Evolutionary conservation across 2,888 invertebrate genomes (phyloP).

Genomic region (Coelopa pilipes): DNA sequence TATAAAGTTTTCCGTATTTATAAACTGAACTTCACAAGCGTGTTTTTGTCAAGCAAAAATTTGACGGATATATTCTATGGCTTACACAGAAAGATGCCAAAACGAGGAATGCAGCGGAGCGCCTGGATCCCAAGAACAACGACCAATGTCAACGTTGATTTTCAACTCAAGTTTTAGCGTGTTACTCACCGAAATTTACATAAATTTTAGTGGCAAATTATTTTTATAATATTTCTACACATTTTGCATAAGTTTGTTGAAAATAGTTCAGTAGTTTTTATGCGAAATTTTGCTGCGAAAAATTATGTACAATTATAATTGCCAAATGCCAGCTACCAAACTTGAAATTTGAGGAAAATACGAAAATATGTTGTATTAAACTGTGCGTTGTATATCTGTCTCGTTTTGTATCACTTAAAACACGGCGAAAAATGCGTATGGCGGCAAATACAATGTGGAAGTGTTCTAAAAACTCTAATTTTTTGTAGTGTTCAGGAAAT

Average conservation of each 20-base stretch:
- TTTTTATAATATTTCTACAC: not conserved
- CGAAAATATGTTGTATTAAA: slow-evolving; percentile 14
- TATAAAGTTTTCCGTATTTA: not conserved
- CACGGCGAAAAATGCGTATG: not conserved
- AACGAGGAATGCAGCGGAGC: slow-evolving; percentile 28
- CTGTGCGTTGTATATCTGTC: not conserved
- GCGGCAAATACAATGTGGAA: slow-evolving; percentile 6
- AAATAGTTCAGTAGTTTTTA: slow-evolving; percentile 8
- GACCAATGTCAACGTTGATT: slow-evolving; percentile 16
- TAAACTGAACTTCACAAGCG: not conserved
- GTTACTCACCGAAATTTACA: slow-evolving; percentile 29
- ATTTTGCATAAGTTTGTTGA: slow-evolving; percentile 17
- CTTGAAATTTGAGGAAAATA: slow-evolving; percentile 29
- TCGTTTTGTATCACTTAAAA: not conserved
- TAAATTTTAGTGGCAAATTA: slow-evolving; percentile 1
- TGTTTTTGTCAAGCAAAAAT: too few relatives aligned
- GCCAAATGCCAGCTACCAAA: slow-evolving; percentile 29
- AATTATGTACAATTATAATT: slow-evolving; percentile 12
- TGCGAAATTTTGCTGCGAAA: slow-evolving; percentile 18
- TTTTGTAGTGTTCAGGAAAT: not conserved
- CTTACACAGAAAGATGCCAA: slow-evolving; percentile 25
- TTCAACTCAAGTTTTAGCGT: not conserved
- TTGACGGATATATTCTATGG: too few relatives aligned
- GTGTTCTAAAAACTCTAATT: slow-evolving; percentile 8
- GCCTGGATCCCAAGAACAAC: slow-evolving; percentile 7